Evolutionary conservation across 2,888 invertebrate genomes (phyloP).

Genomic region (Argyresthia goedartella): DNA sequence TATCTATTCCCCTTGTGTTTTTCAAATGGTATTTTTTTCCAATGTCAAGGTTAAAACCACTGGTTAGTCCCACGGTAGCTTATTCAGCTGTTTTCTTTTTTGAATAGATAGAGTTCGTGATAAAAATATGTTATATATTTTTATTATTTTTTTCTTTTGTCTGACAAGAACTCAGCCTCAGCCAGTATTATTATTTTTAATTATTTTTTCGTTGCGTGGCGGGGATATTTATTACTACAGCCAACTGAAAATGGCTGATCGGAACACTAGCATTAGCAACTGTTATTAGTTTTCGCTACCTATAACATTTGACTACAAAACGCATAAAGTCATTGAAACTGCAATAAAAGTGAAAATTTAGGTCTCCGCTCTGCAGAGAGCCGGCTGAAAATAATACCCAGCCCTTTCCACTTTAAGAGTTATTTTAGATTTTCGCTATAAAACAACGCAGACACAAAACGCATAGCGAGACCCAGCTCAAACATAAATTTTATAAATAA

Average conservation of each 20-base stretch:
- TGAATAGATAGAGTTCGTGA: constrained; percentile 2
- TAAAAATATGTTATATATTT: too few relatives aligned
- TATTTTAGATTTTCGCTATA: constrained; percentile 48
- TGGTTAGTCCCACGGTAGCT: constrained; percentile 29
- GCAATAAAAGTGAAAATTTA: constrained; percentile 21
- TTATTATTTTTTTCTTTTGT: too few relatives aligned
- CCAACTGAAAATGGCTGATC: too few relatives aligned
- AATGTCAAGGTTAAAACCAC: constrained; percentile 29
- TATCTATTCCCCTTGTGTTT: constrained; percentile 31
- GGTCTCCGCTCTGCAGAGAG: constrained; percentile 19
- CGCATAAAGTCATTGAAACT: neutral
- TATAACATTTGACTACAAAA: constrained; percentile 4
- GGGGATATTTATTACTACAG: too few relatives aligned
- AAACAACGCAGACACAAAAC: constrained; percentile 46
- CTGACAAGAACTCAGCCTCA: too few relatives aligned
- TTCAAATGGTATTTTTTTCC: constrained; percentile 29
- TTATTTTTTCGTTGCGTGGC: too few relatives aligned
- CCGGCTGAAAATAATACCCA: constrained; percentile 41
- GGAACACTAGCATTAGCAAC: neutral
- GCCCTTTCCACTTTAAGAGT: constrained; percentile 46
- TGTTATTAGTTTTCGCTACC: neutral
- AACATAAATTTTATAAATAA: constrained; percentile 12
- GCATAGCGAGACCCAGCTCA: constrained; percentile 13
- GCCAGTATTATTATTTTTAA: too few relatives aligned
- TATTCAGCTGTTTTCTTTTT: constrained; percentile 17